phyloP scores from a whole-genome alignment of 2,113 vertebrate species.

The Pomatostomus ruficeps region DNA sequence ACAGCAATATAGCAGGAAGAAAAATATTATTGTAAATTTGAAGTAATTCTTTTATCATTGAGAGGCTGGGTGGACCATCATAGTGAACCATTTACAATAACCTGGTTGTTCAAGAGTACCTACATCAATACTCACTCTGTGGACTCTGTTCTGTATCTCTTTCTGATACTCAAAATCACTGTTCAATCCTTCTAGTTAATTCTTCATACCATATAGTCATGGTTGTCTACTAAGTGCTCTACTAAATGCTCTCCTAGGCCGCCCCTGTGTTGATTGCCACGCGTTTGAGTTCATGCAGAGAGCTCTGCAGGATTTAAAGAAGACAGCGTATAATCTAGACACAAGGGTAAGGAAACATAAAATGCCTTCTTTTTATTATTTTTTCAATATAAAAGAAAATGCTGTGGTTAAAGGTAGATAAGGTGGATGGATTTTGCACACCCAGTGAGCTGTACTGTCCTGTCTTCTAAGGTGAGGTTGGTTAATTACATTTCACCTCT shows the following conservation, averaged over 20 bases:
- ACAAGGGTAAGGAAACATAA: constrained; percentile 77
- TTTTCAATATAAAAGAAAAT: neutral
- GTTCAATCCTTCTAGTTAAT: neutral
- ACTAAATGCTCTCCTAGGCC: constrained; percentile 70
- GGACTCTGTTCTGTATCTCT: neutral
- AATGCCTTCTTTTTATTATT: neutral
- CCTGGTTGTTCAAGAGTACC: neutral
- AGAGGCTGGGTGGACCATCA: neutral
- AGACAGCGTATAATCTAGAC: constrained; percentile 91
- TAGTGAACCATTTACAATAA: neutral
- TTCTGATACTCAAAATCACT: neutral
- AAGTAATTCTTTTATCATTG: neutral
- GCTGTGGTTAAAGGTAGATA: neutral
- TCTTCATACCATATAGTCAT: neutral
- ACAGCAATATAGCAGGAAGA: neutral
- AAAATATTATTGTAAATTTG: neutral
- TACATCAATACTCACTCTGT: neutral
- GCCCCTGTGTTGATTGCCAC: constrained; percentile 96
- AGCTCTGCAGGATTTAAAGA: constrained; percentile 93
- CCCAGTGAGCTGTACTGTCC: neutral
- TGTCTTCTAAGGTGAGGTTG: neutral
- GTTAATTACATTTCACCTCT: neutral
- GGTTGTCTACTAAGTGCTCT: neutral
- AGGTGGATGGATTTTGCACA: neutral
- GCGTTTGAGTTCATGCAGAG: constrained; percentile 99